These are phyloP conservation scores for Hemithea aestivaria DNA, from an alignment of 2,888 invertebrate genomes.

Conservation along the genomic window DNA sequence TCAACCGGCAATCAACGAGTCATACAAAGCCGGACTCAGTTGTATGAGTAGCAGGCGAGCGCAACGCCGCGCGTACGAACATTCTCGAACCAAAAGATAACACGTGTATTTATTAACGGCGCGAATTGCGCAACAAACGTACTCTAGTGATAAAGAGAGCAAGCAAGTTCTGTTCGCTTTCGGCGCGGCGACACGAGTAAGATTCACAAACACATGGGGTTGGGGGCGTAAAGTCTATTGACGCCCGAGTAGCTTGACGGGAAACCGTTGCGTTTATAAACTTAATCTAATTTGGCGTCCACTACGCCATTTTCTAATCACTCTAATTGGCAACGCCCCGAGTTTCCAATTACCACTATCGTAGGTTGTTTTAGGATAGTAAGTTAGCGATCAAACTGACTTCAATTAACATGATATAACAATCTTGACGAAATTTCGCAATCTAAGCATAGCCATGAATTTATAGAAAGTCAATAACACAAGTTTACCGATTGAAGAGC, in stretches of 20 bases:
- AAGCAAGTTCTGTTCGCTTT: slow-evolving; percentile 10
- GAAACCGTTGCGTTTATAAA: slow-evolving; percentile 36
- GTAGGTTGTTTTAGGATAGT: slow-evolving; percentile 38
- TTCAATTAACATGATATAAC: slow-evolving; percentile 37
- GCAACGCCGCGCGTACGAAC: slow-evolving; percentile 54
- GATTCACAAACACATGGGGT: slow-evolving; percentile 2
- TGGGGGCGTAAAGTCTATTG: no score
- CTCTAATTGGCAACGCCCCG: slow-evolving; percentile 53
- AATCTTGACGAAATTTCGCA: slow-evolving; percentile 27
- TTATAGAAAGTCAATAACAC: slow-evolving; percentile 13
- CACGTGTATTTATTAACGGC: slow-evolving; percentile 60
- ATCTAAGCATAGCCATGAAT: slow-evolving; percentile 33
- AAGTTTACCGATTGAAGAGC: slow-evolving; percentile 6
- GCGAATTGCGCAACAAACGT: slow-evolving; percentile 56
- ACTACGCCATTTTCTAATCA: slow-evolving; percentile 52
- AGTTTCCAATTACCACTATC: slow-evolving; percentile 48
- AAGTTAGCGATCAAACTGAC: slow-evolving; percentile 31
- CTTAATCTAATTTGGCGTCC: slow-evolving; percentile 52
- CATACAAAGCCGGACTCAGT: slow-evolving; percentile 25
- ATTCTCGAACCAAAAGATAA: slow-evolving; percentile 67
- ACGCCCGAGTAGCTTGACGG: slow-evolving; percentile 38
- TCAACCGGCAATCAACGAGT: slow-evolving; percentile 27
- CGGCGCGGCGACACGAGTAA: slow-evolving; percentile 4
- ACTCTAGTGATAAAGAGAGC: slow-evolving; percentile 39
- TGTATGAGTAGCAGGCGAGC: slow-evolving; percentile 36